Percentiles rank a stretch among this genome's conserved stretches.
Evolutionary conservation across 30 jellyfish, hydroid and myxozoan species (phyloP).

Genomic region (Chrysaora quinquecirrha): DNA sequence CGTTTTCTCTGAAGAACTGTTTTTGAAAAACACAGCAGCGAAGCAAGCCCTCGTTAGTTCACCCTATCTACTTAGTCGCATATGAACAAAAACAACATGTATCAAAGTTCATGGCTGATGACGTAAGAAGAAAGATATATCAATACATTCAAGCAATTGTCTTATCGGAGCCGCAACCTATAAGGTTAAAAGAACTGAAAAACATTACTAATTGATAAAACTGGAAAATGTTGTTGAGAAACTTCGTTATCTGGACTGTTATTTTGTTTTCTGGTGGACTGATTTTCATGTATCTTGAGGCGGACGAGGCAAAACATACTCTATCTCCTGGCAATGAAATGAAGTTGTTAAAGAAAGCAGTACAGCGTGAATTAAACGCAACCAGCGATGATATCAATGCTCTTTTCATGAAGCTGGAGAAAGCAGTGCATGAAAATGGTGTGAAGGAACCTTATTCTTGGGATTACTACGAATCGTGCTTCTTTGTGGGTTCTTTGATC

Average conservation of each 20-base stretch:
- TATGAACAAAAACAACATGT: too few species aligned
- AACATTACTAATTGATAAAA: too few species aligned
- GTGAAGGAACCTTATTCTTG: conserved; percentile 51
- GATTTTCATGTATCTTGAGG: conserved; percentile 45
- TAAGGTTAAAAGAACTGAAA: too few species aligned
- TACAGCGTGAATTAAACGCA: not conserved
- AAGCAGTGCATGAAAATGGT: conserved; percentile 53
- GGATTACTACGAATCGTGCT: conserved; percentile 72
- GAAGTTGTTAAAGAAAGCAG: not conserved
- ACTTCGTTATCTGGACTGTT: conserved; percentile 26
- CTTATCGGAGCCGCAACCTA: too few species aligned
- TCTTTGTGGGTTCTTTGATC: conserved; percentile 64
- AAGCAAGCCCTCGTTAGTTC: too few species aligned
- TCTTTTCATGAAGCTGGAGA: conserved; percentile 18
- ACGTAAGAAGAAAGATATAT: too few species aligned
- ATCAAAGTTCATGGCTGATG: too few species aligned
- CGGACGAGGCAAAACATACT: conserved; percentile 28
- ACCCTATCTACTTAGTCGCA: too few species aligned
- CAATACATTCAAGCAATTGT: too few species aligned
- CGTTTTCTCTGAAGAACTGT: too few species aligned
- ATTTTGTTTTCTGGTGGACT: conserved; percentile 50
- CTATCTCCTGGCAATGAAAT: conserved; percentile 56
- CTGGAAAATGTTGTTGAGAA: conserved; percentile 21
- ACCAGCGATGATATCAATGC: conserved; percentile 6
- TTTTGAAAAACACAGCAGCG: too few species aligned